phyloP scores from a whole-genome alignment of 2,113 vertebrate genomes.

The Semnornis frantzii region DNA sequence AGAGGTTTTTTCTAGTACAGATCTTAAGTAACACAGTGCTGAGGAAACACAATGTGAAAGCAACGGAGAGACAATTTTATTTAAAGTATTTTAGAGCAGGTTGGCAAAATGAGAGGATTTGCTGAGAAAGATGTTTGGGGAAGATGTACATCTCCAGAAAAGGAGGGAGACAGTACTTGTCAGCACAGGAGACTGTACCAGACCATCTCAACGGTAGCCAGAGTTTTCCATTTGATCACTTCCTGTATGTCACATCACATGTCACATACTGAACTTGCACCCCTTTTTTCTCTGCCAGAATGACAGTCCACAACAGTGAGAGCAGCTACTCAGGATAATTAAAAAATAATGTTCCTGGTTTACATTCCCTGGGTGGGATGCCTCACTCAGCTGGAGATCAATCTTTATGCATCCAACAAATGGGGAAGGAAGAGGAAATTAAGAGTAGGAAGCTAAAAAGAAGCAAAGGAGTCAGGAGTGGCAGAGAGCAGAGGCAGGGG shows the following conservation, averaged over 20 bases:
- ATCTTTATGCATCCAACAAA: not conserved
- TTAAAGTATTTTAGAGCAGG: not conserved
- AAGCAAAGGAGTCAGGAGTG: not conserved
- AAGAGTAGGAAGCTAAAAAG: not conserved
- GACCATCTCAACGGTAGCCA: not conserved
- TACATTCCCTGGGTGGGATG: not conserved
- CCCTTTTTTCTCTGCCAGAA: not conserved
- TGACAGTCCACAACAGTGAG: not conserved
- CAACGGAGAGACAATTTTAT: not conserved
- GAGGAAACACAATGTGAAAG: not conserved
- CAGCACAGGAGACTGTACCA: not conserved
- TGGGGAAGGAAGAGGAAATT: not conserved
- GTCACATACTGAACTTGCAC: not conserved
- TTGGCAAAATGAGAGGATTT: not conserved
- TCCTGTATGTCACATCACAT: not conserved
- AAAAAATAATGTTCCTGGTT: not conserved
- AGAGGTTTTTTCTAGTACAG: not conserved
- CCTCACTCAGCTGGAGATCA: not conserved
- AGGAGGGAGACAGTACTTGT: not conserved
- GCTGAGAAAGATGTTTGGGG: not conserved
- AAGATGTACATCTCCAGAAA: not conserved
- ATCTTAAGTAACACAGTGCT: not conserved
- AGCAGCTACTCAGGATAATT: not conserved
- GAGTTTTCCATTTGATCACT: not conserved
- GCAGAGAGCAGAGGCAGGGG: not conserved